Evolutionary conservation across 2,888 invertebrate genomes (phyloP).

Genomic region (Heteromyza rotundicornis): DNA sequence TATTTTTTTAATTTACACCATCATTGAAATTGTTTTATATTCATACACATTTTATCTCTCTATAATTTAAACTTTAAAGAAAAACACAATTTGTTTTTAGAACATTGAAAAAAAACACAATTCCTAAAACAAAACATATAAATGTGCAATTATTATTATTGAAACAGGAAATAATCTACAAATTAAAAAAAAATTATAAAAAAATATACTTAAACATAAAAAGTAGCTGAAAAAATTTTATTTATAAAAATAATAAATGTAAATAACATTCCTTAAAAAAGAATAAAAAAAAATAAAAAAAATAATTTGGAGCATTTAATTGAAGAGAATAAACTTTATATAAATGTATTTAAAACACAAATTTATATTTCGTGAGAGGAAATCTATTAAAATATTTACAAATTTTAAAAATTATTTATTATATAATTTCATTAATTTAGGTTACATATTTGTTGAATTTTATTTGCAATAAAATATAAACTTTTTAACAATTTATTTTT

Average conservation of each 20-base stretch:
- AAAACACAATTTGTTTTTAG: constrained; percentile 18
- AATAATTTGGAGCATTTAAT: constrained; percentile 22
- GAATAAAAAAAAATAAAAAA: constrained; percentile 21
- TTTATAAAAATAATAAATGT: not conserved
- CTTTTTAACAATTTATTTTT: no score
- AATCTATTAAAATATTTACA: no score
- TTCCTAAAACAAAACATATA: constrained; percentile 6
- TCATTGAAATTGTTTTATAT: constrained; percentile 45
- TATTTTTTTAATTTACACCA: constrained; percentile 54
- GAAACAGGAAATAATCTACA: not conserved
- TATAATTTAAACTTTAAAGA: no score
- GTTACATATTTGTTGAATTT: no score
- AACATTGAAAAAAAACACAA: constrained; percentile 16
- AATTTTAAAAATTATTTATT: no score
- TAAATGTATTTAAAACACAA: no score
- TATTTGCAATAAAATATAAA: no score
- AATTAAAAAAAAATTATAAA: constrained; percentile 28
- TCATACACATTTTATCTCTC: constrained; percentile 1
- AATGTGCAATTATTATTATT: constrained; percentile 24
- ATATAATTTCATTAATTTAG: no score
- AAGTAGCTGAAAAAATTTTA: constrained; percentile 11
- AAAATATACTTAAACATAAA: constrained; percentile 15
- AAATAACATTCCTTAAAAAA: constrained; percentile 8
- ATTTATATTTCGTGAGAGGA: no score
- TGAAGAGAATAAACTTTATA: constrained; percentile 20